phyloP scores from a whole-genome alignment of 2,113 vertebrate genomes.

The Strigops habroptila region DNA sequence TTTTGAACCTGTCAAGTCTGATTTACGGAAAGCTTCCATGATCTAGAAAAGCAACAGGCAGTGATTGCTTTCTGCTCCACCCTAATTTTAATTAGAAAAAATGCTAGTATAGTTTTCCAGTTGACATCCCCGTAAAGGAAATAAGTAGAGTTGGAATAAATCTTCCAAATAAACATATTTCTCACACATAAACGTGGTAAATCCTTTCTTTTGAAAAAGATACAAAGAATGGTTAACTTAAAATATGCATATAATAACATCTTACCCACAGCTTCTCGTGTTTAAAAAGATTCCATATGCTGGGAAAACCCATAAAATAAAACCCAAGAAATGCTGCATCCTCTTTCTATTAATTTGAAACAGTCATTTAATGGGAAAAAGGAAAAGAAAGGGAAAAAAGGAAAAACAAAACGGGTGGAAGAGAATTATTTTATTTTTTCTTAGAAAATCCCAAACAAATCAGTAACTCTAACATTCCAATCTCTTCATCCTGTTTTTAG shows the following conservation, averaged over 20 bases:
- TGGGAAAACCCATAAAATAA: conserved; percentile 63
- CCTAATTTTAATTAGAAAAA: conserved; percentile 59
- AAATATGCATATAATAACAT: conserved; percentile 67
- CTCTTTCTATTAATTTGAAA: conserved; percentile 66
- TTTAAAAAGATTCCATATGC: conserved; percentile 69
- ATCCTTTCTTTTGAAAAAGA: conserved; percentile 53
- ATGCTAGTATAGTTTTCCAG: conserved; percentile 25
- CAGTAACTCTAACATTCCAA: conserved; percentile 43
- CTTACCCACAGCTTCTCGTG: conserved; percentile 61
- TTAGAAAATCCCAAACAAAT: conserved; percentile 61
- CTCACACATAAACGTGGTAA: conserved; percentile 52
- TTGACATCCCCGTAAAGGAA: conserved; percentile 38
- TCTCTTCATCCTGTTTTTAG: conserved; percentile 60
- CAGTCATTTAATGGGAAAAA: conserved; percentile 44
- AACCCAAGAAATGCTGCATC: conserved; percentile 57
- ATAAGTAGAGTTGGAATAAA: conserved; percentile 20
- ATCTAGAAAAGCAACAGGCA: conserved; percentile 37
- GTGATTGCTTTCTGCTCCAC: conserved; percentile 26
- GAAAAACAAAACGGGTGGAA: not conserved
- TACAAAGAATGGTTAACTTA: conserved; percentile 59
- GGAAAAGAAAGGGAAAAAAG: not conserved
- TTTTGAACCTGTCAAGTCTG: conserved; percentile 47
- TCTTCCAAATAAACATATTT: conserved; percentile 48
- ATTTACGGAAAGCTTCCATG: conserved; percentile 35
- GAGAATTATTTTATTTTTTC: conserved; percentile 42